phyloP scores from a whole-genome alignment of 2,113 vertebrate genomes.

The Gorsachius goisagi region DNA sequence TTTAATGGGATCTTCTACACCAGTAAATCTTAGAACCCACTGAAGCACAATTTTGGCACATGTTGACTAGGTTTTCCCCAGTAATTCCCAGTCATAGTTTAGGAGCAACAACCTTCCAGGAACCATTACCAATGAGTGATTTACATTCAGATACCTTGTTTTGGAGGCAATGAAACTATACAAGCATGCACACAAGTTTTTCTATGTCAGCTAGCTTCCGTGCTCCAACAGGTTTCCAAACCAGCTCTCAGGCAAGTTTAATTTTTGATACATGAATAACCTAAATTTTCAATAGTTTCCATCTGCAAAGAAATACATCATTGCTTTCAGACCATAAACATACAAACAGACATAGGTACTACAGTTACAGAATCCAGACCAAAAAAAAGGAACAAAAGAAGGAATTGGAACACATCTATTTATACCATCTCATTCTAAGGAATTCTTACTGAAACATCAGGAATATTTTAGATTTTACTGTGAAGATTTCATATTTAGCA shows the following conservation, averaged over 20 bases:
- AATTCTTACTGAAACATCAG: neutral
- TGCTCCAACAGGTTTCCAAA: neutral
- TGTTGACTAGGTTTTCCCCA: neutral
- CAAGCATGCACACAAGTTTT: neutral
- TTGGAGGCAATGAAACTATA: neutral
- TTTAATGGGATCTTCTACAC: neutral
- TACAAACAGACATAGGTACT: neutral
- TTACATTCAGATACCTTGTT: slow-evolving; percentile 5
- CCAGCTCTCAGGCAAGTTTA: neutral
- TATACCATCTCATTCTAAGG: neutral
- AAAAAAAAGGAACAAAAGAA: neutral
- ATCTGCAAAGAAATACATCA: neutral
- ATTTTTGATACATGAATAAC: neutral
- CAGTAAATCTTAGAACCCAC: neutral
- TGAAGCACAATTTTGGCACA: neutral
- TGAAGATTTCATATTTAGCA: neutral
- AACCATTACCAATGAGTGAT: neutral
- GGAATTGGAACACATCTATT: neutral
- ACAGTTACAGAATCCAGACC: neutral
- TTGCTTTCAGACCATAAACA: neutral
- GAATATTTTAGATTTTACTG: neutral
- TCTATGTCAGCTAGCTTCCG: neutral
- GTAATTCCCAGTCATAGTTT: neutral
- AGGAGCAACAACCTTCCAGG: neutral
- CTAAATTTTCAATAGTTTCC: neutral